A percentile compares a stretch with the other conserved stretches of the same genome.
Conservation (phyloP, 2,888 invertebrate species). For the Iselma pallidipennis region DNA sequence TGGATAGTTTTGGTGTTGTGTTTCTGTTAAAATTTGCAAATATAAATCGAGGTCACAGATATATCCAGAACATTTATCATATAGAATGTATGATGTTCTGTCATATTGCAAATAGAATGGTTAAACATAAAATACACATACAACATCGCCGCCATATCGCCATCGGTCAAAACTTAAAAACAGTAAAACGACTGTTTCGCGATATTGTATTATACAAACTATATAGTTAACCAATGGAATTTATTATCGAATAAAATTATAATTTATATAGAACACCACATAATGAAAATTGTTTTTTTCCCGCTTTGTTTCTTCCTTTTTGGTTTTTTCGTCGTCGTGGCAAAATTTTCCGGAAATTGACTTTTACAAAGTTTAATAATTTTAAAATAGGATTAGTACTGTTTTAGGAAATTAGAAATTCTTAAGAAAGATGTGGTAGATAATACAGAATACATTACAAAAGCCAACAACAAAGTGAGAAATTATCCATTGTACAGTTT, state of each 20-base stretch:
- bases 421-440: too few relatives aligned
- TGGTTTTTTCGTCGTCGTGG: too few relatives aligned
- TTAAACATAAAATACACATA: constrained; percentile 37
- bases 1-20: background rate
- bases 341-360: too few relatives aligned
- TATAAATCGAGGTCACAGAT: constrained; percentile 19
- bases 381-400: constrained; percentile 19
- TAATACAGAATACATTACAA: too few relatives aligned
- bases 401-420: constrained; percentile 39
- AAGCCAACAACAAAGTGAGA: constrained; percentile 36
- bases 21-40: constrained; percentile 25
- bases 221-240: background rate
- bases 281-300: background rate
- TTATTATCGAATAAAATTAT: background rate
- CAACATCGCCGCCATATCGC: constrained; percentile 1
- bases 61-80: constrained; percentile 25
- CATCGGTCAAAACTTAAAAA: constrained; percentile 17
- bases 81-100: constrained; percentile 28
- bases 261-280: background rate
- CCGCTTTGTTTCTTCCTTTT: background rate
- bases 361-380: constrained; percentile 18
- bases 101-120: constrained; percentile 37
- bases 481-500: constrained; percentile 45
- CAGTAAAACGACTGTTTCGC: constrained; percentile 13
- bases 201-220: constrained; percentile 1